These are phyloP conservation scores for Pachyrhynchus sulphureomaculatus DNA, from an alignment of 1,140 invertebrate species.

Conservation along the genomic window DNA sequence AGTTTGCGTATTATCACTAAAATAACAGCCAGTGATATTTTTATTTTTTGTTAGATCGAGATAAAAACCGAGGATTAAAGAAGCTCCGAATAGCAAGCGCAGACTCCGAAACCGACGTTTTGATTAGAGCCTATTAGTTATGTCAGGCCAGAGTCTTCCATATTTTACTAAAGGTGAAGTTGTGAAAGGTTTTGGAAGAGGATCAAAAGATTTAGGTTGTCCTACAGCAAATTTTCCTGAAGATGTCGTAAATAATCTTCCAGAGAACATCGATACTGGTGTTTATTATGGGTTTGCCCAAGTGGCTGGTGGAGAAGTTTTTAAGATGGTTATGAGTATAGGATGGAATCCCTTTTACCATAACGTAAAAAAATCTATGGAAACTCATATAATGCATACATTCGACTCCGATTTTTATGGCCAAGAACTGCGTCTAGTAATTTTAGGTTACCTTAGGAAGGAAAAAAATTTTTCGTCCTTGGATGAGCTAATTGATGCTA, in stretches of 20 bases:
- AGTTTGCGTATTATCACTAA: slow-evolving; percentile 2
- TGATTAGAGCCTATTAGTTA: not conserved
- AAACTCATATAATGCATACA: slow-evolving; percentile 87
- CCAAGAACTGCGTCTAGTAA: slow-evolving; percentile 71
- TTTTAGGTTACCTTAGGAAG: slow-evolving; percentile 79
- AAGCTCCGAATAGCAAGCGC: not conserved
- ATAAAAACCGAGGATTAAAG: slow-evolving; percentile 1
- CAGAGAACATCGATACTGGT: slow-evolving; percentile 71
- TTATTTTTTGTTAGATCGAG: not conserved
- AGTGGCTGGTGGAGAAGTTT: slow-evolving; percentile 65
- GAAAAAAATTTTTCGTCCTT: slow-evolving; percentile 81
- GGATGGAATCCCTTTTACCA: slow-evolving; percentile 97
- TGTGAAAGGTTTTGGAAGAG: slow-evolving; percentile 89
- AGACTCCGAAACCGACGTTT: not conserved
- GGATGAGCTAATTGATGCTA: slow-evolving; percentile 73
- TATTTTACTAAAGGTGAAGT: slow-evolving; percentile 76
- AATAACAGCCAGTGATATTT: not conserved
- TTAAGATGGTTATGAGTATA: slow-evolving; percentile 94
- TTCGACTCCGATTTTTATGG: slow-evolving; percentile 90
- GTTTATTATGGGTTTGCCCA: slow-evolving; percentile 94
- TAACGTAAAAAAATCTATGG: slow-evolving; percentile 90
- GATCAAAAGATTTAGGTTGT: slow-evolving; percentile 87
- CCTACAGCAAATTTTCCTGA: slow-evolving; percentile 90
- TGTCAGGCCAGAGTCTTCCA: slow-evolving; percentile 57
- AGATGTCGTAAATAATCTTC: slow-evolving; percentile 76